These are phyloP conservation scores for Artibeus lituratus DNA, from an alignment of 2,797 vertebrate species.

Conservation along the genomic window DNA sequence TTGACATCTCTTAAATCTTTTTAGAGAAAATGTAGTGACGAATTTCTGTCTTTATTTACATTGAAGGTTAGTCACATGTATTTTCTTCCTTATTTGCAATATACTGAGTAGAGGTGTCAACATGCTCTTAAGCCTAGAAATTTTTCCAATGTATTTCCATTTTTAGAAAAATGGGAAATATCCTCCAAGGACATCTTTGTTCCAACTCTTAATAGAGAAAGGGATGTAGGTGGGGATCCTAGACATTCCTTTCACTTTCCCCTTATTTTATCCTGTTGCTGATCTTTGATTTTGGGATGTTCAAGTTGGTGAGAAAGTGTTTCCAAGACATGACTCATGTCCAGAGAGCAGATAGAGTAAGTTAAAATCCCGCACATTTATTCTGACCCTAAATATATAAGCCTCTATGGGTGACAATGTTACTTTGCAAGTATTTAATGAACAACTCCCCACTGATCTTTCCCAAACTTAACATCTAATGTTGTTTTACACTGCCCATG, in stretches of 20 bases:
- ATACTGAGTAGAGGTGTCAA: too few species aligned
- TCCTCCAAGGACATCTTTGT: neutral
- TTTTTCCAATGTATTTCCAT: too few species aligned
- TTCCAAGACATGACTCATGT: conserved; percentile 31
- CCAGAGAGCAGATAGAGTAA: conserved; percentile 37
- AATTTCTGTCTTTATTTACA: too few species aligned
- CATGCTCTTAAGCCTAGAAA: too few species aligned
- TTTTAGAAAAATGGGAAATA: conserved; percentile 16
- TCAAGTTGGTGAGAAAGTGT: conserved; percentile 19
- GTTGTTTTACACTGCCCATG: neutral
- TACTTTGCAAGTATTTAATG: conserved; percentile 2
- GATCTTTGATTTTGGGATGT: neutral
- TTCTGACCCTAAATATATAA: neutral
- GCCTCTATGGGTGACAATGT: neutral
- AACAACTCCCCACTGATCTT: neutral
- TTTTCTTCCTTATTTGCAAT: too few species aligned
- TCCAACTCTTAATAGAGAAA: conserved; percentile 10
- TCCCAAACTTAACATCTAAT: neutral
- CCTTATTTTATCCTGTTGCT: conserved; percentile 28
- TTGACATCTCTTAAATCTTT: conserved; percentile 29
- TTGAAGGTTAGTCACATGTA: too few species aligned
- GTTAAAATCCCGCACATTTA: neutral
- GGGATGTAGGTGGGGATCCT: neutral
- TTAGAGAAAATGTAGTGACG: too few species aligned
- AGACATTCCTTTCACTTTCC: neutral